Evolutionary conservation across 1,140 invertebrate species (phyloP).

Genomic region (Coelopa frigida): DNA sequence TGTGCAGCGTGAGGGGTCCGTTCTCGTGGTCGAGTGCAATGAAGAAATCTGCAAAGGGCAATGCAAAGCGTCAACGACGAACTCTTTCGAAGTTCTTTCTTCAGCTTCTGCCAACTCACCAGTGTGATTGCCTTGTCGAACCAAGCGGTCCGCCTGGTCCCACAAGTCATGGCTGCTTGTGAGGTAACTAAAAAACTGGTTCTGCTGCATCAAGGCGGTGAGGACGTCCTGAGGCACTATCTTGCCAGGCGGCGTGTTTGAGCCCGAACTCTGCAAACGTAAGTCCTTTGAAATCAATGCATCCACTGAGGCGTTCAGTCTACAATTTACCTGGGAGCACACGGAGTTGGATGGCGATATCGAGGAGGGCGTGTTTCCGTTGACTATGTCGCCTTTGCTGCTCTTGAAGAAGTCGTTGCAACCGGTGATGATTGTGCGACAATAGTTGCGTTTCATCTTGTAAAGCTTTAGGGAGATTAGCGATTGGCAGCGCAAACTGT

Average conservation of each 20-base stretch:
- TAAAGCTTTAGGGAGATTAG: slow-evolving; percentile 68
- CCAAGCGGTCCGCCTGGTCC: slow-evolving; percentile 67
- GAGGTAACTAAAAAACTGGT: slow-evolving; percentile 57
- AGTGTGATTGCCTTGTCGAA: slow-evolving; percentile 59
- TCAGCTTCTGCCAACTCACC: slow-evolving; percentile 48
- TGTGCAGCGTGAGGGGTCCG: slow-evolving; percentile 68
- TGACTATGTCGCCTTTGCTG: slow-evolving; percentile 46
- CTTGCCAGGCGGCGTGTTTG: slow-evolving; percentile 46
- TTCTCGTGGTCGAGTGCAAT: slow-evolving; percentile 64
- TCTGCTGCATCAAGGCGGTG: slow-evolving; percentile 60
- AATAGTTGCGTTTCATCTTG: slow-evolving; percentile 61
- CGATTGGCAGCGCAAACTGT: slow-evolving; percentile 70
- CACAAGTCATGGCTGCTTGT: slow-evolving; percentile 67
- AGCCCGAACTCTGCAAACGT: slow-evolving; percentile 40
- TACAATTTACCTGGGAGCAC: slow-evolving; percentile 56
- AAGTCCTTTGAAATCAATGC: too few relatives aligned
- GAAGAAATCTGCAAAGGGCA: slow-evolving; percentile 64
- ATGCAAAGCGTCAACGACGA: neutral
- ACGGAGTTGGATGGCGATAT: slow-evolving; percentile 69
- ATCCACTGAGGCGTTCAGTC: neutral
- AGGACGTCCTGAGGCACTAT: slow-evolving; percentile 52
- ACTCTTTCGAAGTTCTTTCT: neutral
- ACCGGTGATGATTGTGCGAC: slow-evolving; percentile 58
- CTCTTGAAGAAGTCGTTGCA: slow-evolving; percentile 61
- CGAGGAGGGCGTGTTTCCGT: slow-evolving; percentile 57